Base-by-base conservation (phyloP, 2,113 vertebrate species). In the Gopherus flavomarginatus region DNA sequence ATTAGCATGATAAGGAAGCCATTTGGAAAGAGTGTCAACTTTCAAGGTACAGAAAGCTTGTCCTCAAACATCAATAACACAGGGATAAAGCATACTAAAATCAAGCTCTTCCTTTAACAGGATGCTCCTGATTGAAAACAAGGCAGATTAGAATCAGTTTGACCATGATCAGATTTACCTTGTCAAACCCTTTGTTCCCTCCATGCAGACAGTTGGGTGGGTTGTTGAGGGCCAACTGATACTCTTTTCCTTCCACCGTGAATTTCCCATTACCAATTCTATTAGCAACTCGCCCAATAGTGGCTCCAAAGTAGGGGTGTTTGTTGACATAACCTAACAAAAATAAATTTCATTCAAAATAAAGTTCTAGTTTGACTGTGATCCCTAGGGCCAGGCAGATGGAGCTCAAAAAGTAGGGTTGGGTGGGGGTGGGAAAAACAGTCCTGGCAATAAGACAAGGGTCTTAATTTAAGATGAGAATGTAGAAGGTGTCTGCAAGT, bases 151-250 rank as follows among this genome's bases (percentile, higher is more conserved):
- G 52, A 54, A 35, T 49, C 27, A 42, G 12, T 50, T 42, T 29
- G 17, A 49, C 3, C 57, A 42, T 35, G 0, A 0, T 19, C 12
- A 59, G 35, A 53, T 90, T 97, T 94, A 99, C 99, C 99, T 99
- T 99, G 93, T 99, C 99, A 97, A 99, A 99, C 8, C 99, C 99
- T 77, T 47, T 97, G 92, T 98, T 86, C 50, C 99, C 99, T 86
- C 99, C 99, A 0, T 99, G 99, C 35, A 99, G 96, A 35, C 99
- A 98, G 96, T 99, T 99, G 52, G 99, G 99, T 13, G 98, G 99
- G 0, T 99, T 99, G 96, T 99, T 99, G 92, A 98, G 75, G 57
- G 99, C 98, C 6, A 99, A 97, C 29, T 98, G 98, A 87, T 99
- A 99, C 29, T 99, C 98, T 75, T 98, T 98, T 54, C 98, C 98